Conservation (phyloP, 2,113 vertebrate genomes). For the Mustelus asterias region DNA sequence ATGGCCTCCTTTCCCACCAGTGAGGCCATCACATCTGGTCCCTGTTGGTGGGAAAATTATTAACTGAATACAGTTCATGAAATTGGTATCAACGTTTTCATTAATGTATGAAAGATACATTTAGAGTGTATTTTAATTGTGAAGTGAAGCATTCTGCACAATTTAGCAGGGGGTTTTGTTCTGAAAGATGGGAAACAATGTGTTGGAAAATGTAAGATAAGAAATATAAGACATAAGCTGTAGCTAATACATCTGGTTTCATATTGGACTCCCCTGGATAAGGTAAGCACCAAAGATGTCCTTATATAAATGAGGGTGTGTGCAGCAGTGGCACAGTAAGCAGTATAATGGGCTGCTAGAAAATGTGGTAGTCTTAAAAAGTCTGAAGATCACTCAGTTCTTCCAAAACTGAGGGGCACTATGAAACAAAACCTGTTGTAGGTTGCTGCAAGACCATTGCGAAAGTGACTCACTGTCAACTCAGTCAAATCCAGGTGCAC, state of each 20-base stretch:
- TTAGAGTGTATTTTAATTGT: too few relatives aligned
- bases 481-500: background rate
- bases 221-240: background rate
- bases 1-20: too few relatives aligned
- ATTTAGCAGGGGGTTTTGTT: too few relatives aligned
- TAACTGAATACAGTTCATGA: too few relatives aligned
- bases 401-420: background rate
- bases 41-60: too few relatives aligned
- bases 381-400: background rate
- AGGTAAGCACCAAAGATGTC: too few relatives aligned
- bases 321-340: background rate
- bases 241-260: background rate
- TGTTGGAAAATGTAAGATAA: background rate
- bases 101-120: too few relatives aligned
- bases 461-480: background rate
- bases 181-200: too few relatives aligned
- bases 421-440: constrained; percentile 17
- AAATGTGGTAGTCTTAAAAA: background rate
- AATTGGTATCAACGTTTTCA: too few relatives aligned
- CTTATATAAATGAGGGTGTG: background rate
- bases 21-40: too few relatives aligned
- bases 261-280: background rate
- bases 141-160: too few relatives aligned
- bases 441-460: background rate
- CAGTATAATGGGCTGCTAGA: background rate